Base-by-base conservation (phyloP, 2,888 invertebrate genomes). In the Leptinotarsa rubiginosa region DNA sequence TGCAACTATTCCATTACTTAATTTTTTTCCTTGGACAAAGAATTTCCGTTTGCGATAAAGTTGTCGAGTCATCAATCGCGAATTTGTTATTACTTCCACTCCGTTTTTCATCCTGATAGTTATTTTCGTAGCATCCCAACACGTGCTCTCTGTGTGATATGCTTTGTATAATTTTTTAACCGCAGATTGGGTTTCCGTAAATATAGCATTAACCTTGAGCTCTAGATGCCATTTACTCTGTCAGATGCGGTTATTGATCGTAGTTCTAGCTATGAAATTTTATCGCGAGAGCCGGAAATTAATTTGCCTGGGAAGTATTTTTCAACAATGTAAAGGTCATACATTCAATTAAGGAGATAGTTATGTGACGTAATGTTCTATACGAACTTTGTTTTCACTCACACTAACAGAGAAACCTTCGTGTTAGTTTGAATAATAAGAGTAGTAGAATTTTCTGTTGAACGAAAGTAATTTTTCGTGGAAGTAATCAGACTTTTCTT, bases 201-300 rank as follows among this genome's bases (percentile, higher is more conserved):
- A 56, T 56, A 56, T 20, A 22, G 22, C 22, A 22, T 22, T 16
- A 15, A 22, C 56, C 56, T 56, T 56, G 56, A 56, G 12, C 12
- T 4, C 20, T 13, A 22, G 12, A 22, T 56, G 56, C 56, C 22
- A 22, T 12, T 56, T 5, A 15, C 56, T 56, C 56, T 25, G 56
- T 56, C 56, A 56, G 20, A 20, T 10, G 13, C 56, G 56, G 56
- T 56, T 20, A 56, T 56, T 22, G 56, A 22, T 56, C 56, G 56
- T 22, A 16, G n/a, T 16, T 50, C 50, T 50, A n/a, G n/a, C n/a
- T 5, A 12, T 18, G 20, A n/a, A 20, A 18, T 54, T 54, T 54
- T 18, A 54, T 54, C 18, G 5, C 15, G 1, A 1, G n/a, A 50
- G 16, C 16, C n/a, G 4, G 50, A 50, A 50, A 50, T 50, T 50